Evolutionary conservation across 2,888 invertebrate genomes (phyloP).

Genomic region (Platerodrilus igneus): DNA sequence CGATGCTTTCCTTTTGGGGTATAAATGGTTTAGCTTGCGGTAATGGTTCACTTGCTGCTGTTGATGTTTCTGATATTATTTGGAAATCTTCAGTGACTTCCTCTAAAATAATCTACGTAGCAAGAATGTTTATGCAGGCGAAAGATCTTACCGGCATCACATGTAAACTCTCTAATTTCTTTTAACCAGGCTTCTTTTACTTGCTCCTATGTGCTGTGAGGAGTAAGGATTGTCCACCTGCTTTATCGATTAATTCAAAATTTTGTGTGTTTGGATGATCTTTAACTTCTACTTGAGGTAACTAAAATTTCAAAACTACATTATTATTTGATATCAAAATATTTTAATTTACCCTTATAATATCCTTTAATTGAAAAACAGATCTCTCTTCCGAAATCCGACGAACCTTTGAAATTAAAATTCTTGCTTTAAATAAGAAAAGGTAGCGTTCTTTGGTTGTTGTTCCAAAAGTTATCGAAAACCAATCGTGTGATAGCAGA

Average conservation of each 20-base stretch:
- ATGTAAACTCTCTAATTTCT: constrained; percentile 69
- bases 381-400: constrained; percentile 78
- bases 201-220: constrained; percentile 71
- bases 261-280: constrained; percentile 62
- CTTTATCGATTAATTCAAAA: constrained; percentile 63
- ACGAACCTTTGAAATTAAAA: constrained; percentile 81
- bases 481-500: constrained; percentile 88
- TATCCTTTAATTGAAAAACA: constrained; percentile 81
- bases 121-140: background rate
- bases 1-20: constrained; percentile 23
- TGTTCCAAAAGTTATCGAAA: constrained; percentile 63
- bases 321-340: too few species aligned
- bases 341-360: constrained; percentile 75
- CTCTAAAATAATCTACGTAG: constrained; percentile 47
- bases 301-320: too few species aligned
- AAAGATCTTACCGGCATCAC: constrained; percentile 58
- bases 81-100: constrained; percentile 80
- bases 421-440: constrained; percentile 83
- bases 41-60: constrained; percentile 30
- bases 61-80: constrained; percentile 45
- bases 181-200: constrained; percentile 70
- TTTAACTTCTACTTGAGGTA: constrained; percentile 77
- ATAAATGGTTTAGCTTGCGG: constrained; percentile 34
- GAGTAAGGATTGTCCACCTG: constrained; percentile 56
- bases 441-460: constrained; percentile 77